Evolutionary conservation across 2,888 invertebrate genomes (phyloP).

Genomic region (Thymelicus acteon): DNA sequence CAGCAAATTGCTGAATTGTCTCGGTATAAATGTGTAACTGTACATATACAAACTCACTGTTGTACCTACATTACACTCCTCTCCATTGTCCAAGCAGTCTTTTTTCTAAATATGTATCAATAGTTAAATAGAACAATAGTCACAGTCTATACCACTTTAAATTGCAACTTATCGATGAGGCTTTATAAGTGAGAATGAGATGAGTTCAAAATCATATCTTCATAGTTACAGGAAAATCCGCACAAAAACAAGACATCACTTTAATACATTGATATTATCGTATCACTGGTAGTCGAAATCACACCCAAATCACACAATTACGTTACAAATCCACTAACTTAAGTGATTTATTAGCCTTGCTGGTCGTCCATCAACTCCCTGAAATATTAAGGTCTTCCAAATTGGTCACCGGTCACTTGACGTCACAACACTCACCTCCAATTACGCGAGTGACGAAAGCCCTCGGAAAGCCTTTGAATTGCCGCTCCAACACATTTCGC

Average conservation of each 20-base stretch:
- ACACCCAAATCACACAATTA: not conserved
- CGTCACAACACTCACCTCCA: slow-evolving; percentile 62
- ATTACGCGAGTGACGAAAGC: slow-evolving; percentile 65
- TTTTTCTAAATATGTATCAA: too few species aligned
- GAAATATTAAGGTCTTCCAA: slow-evolving; percentile 34
- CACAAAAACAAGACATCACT: not conserved
- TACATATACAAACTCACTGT: too few species aligned
- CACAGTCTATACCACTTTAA: too few species aligned
- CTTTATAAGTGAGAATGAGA: too few species aligned
- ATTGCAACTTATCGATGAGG: too few species aligned
- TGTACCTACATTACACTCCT: too few species aligned
- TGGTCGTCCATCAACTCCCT: not conserved
- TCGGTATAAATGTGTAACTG: too few species aligned
- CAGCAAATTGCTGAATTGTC: too few species aligned
- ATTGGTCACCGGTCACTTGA: slow-evolving; percentile 58
- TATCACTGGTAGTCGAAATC: not conserved
- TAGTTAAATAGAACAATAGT: too few species aligned
- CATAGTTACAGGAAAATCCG: too few species aligned
- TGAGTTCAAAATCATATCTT: too few species aligned
- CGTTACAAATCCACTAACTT: not conserved
- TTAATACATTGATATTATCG: slow-evolving; percentile 5
- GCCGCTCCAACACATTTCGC: slow-evolving; percentile 77
- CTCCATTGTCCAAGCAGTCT: too few species aligned
- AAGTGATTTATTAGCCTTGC: not conserved
- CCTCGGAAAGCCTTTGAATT: slow-evolving; percentile 79